Evolutionary conservation across 1,140 invertebrate genomes (phyloP), one percentile per base, ranked within the genome.

Genomic region (Drosophila varians): DNA sequence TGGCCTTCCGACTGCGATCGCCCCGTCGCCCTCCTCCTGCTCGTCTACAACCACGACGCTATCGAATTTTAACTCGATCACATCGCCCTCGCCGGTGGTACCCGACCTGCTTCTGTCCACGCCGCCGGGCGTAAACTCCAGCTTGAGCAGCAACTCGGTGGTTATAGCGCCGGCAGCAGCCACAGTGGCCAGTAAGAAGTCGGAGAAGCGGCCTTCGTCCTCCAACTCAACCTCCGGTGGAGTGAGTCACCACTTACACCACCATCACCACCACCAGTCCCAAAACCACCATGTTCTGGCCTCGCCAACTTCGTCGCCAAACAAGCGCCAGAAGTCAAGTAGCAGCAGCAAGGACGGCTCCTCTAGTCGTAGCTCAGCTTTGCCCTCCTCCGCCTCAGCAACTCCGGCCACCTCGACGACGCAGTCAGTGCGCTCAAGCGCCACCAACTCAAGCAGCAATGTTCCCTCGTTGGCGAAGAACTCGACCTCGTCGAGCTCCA

Each of bases 1-100:
- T 16, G 64, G 71, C 11, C 11, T 84, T 49, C 64, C 78, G 21
- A 80, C 75, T 14, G 77, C 82, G 42, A 82, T 87, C 56, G 82
- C 77, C 3, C 77, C 87, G 16, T 90, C 87, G 16, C 79, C 79
- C 1, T 88, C 83, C 47, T 78, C 83, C 14, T 89, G 86, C 53
- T 83, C 84, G 25, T 77, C 87, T 16, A 83, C 90, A 12, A 86
- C 90, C 26, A 76, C 89, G 21, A 89, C 80, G 46, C 16, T 90
- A 52, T 90, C 90, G 18, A 91, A 90, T 40, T 87, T 91, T 19
- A 91, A 90, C 56, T 90, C 90, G 36, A 91, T 91, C 31, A 91
- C 89, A 16, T 91, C 90, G 19, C 90, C 90, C 12, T 91, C 90
- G 12, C 90, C 90, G 36, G 82, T 91, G 65, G 90, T 91, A 53